Percentiles rank a stretch among this genome's conserved stretches.
phyloP scores from a whole-genome alignment of 2,888 invertebrate genomes.

The Mesorhabditis spiculigera region DNA sequence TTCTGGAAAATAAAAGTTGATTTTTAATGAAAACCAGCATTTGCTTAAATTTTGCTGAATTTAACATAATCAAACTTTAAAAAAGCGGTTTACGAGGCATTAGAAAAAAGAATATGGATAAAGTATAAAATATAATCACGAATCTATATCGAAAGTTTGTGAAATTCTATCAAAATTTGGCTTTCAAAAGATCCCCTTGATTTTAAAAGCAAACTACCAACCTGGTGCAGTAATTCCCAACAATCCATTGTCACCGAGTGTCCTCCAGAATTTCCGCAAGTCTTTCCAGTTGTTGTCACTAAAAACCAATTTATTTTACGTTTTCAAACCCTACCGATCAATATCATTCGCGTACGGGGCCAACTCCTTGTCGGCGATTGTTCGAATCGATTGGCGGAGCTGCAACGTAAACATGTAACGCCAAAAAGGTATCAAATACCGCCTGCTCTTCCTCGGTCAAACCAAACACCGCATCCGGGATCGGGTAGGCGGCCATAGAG shows the following conservation, averaged over 20 bases:
- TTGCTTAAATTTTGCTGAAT: not conserved
- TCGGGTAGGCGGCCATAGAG: conserved; percentile 69
- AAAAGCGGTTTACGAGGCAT: not conserved
- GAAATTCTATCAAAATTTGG: not conserved
- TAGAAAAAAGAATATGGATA: too few relatives aligned
- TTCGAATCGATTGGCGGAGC: conserved; percentile 81
- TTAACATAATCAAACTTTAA: not conserved
- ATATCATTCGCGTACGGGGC: conserved; percentile 88
- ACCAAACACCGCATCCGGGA: conserved; percentile 84
- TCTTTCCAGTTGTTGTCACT: conserved; percentile 30
- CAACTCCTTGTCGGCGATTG: conserved; percentile 88
- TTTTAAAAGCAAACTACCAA: conserved; percentile 30
- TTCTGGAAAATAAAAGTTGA: conserved; percentile 56
- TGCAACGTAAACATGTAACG: too few relatives aligned
- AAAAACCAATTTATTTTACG: not conserved
- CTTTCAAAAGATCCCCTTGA: not conserved
- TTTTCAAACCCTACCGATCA: conserved; percentile 68
- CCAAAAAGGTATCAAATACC: too few relatives aligned
- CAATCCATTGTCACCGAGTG: conserved; percentile 85
- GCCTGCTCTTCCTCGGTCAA: conserved; percentile 81
- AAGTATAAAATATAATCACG: too few relatives aligned
- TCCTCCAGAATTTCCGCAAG: conserved; percentile 79
- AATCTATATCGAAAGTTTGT: too few relatives aligned
- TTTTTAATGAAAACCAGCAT: not conserved
- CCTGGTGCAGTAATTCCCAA: conserved; percentile 80